A percentile compares a stretch with the other conserved stretches of the same genome.
These are phyloP conservation scores for Geococcyx californianus DNA, from an alignment of 2,113 vertebrate genomes.

Conservation along the genomic window DNA sequence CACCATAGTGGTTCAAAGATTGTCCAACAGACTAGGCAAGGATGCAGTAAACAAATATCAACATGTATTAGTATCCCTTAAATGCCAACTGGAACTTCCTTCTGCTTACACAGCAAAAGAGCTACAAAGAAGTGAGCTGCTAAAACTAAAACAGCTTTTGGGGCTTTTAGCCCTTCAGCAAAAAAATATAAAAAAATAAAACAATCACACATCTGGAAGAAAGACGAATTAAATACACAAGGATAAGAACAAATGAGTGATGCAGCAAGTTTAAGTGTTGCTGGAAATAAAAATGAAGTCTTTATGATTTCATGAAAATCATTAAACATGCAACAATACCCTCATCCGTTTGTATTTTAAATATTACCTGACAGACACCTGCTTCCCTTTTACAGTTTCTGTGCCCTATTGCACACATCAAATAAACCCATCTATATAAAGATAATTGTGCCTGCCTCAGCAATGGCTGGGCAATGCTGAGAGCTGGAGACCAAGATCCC, in stretches of 20 bases:
- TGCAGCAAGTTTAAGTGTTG: neutral
- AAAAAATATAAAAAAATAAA: neutral
- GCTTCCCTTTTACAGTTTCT: neutral
- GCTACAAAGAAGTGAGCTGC: neutral
- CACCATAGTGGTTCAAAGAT: neutral
- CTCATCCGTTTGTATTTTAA: neutral
- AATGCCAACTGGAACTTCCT: neutral
- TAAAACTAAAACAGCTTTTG: neutral
- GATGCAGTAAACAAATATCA: neutral
- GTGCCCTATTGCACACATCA: accelerated
- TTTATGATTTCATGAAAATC: neutral
- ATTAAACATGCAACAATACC: neutral
- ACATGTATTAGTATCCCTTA: neutral
- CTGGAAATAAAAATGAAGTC: neutral
- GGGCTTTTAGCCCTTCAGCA: neutral
- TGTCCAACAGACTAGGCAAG: neutral
- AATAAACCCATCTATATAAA: neutral
- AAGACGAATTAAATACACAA: neutral
- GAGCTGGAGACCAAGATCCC: neutral
- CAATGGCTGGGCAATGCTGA: neutral
- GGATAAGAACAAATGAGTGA: neutral
- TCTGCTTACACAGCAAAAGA: neutral
- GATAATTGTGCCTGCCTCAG: neutral
- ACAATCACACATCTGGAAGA: neutral
- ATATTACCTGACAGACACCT: neutral